phyloP scores from a whole-genome alignment of 2,888 invertebrate genomes.

The Hermaeophaga mercurialis region DNA sequence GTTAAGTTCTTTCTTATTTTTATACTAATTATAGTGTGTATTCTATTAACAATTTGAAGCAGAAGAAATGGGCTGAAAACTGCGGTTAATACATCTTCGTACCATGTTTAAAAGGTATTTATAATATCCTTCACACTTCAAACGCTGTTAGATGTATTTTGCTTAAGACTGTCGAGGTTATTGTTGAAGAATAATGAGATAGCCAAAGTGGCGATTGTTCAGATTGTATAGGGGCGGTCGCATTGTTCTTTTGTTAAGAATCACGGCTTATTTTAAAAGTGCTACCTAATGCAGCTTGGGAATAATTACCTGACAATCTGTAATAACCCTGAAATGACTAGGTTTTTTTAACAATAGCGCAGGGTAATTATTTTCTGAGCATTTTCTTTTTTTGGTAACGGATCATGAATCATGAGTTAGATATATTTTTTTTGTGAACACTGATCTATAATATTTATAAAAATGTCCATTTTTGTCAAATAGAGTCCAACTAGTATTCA shows the following conservation, averaged over 20 bases:
- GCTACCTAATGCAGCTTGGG: conserved; percentile 44
- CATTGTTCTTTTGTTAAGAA: conserved; percentile 42
- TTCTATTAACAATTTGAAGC: no score
- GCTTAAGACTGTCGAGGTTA: conserved; percentile 20
- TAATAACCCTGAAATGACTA: conserved; percentile 32
- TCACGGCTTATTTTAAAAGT: conserved; percentile 44
- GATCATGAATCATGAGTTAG: no score
- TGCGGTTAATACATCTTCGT: no score
- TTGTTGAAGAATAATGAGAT: conserved; percentile 27
- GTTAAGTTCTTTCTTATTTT: no score
- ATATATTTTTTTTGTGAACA: no score
- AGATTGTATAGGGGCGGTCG: conserved; percentile 37
- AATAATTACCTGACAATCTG: conserved; percentile 40
- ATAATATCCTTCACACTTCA: neutral
- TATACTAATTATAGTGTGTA: no score
- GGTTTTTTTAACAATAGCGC: conserved; percentile 4
- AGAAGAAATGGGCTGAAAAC: no score
- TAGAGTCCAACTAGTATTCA: no score
- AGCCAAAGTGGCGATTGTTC: conserved; percentile 37
- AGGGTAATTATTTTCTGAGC: neutral
- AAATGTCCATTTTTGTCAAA: no score
- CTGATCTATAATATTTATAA: no score
- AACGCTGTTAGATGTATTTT: neutral
- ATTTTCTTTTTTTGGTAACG: no score
- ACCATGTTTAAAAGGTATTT: no score